These are phyloP conservation scores for Vultur gryphus DNA, from an alignment of 2,797 vertebrate species.

Conservation along the genomic window DNA sequence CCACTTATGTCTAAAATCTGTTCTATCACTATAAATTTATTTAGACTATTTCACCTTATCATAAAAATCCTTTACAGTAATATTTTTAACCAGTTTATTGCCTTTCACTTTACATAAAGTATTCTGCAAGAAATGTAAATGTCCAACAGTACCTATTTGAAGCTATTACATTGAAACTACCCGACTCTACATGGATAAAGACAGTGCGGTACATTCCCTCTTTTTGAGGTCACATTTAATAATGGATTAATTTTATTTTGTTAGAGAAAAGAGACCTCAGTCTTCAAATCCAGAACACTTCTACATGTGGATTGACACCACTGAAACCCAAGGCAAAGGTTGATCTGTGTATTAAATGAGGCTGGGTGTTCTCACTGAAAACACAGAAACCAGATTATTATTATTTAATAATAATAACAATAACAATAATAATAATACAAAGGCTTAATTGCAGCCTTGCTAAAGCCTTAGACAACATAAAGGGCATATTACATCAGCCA, in stretches of 20 bases:
- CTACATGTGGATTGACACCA: neutral
- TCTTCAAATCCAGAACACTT: neutral
- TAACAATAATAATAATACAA: neutral
- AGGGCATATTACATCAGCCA: neutral
- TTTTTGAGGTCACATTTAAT: neutral
- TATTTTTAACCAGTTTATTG: neutral
- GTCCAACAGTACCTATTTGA: neutral
- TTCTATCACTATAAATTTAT: neutral
- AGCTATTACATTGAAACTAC: neutral
- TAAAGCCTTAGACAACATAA: neutral
- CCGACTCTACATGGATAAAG: neutral
- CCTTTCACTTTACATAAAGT: neutral
- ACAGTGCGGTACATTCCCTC: neutral
- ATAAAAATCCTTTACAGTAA: neutral
- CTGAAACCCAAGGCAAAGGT: neutral
- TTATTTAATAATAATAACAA: neutral
- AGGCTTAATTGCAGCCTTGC: neutral
- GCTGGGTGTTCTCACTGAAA: neutral
- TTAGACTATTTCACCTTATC: neutral
- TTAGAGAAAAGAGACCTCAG: neutral
- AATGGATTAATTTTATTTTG: neutral
- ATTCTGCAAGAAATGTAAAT: neutral
- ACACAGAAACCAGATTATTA: neutral
- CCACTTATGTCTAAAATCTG: neutral
- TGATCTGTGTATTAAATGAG: neutral